These are phyloP conservation scores for Numida meleagris DNA, from an alignment of 2,113 vertebrate genomes.

Conservation along the genomic window DNA sequence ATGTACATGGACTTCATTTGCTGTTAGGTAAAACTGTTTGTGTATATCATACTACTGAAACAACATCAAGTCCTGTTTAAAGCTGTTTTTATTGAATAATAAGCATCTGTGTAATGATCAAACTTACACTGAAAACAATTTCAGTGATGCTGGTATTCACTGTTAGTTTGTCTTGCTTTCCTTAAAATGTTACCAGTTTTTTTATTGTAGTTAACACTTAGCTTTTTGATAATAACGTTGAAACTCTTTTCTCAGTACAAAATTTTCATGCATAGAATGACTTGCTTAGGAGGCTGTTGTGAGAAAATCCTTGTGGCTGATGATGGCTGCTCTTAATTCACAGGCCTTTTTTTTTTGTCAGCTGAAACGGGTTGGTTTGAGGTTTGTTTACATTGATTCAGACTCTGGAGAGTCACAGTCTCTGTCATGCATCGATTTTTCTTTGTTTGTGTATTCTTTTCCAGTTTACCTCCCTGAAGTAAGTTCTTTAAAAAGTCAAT, in stretches of 20 bases:
- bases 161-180: neutral
- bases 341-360: neutral
- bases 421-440: neutral
- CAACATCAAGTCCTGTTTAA: neutral
- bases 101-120: neutral
- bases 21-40: neutral
- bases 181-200: neutral
- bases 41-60: neutral
- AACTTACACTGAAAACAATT: neutral
- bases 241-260: neutral
- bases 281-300: neutral
- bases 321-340: neutral
- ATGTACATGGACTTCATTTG: neutral
- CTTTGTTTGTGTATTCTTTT: neutral
- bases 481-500: neutral
- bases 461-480: neutral
- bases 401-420: neutral
- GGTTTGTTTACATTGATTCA: conserved; percentile 4
- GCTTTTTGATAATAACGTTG: neutral
- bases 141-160: neutral
- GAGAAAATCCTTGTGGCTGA: neutral
- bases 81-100: neutral
- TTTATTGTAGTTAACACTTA: neutral
- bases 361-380: neutral
- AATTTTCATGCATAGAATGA: neutral